Percentiles rank a stretch among this genome's conserved stretches.
phyloP scores from a whole-genome alignment of 2,888 invertebrate species.

The Drosophila imparisetae region DNA sequence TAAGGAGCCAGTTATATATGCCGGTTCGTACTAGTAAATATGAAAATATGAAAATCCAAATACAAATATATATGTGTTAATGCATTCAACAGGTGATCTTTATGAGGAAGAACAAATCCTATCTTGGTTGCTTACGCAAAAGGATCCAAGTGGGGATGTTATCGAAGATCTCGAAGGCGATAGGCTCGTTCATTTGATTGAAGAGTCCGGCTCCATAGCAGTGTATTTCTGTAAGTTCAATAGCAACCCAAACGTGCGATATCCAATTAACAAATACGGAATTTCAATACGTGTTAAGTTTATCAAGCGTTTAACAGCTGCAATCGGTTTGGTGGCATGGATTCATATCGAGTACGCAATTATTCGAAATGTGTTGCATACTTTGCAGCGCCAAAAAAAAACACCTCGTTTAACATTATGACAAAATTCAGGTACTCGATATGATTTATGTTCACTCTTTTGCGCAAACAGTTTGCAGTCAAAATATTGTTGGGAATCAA shows the following conservation, averaged over 20 bases:
- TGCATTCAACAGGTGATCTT: constrained; percentile 88
- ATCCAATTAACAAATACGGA: constrained; percentile 41
- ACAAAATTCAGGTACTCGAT: constrained; percentile 40
- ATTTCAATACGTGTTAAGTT: constrained; percentile 38
- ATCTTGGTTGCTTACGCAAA: constrained; percentile 95
- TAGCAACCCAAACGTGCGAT: constrained; percentile 36
- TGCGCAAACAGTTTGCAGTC: constrained; percentile 83
- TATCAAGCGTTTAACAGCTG: constrained; percentile 62
- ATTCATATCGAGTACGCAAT: constrained; percentile 29
- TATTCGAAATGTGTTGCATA: constrained; percentile 30
- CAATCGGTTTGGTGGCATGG: constrained; percentile 82
- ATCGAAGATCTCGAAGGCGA: constrained; percentile 95
- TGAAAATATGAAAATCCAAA: background rate
- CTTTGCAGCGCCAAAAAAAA: constrained; percentile 39
- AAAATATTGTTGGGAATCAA: constrained; percentile 32
- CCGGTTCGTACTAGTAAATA: constrained; percentile 87
- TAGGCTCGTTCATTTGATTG: constrained; percentile 90
- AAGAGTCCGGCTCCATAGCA: constrained; percentile 92
- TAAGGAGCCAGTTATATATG: constrained; percentile 95
- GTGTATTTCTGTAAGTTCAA: constrained; percentile 95
- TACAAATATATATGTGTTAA: too few relatives aligned
- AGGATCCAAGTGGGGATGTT: constrained; percentile 95
- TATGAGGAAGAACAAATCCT: constrained; percentile 94
- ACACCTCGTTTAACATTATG: constrained; percentile 9
- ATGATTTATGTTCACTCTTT: constrained; percentile 74